phyloP scores from a whole-genome alignment of 30 jellyfish, hydroid and myxozoan species.

The Hydra vulgaris region DNA sequence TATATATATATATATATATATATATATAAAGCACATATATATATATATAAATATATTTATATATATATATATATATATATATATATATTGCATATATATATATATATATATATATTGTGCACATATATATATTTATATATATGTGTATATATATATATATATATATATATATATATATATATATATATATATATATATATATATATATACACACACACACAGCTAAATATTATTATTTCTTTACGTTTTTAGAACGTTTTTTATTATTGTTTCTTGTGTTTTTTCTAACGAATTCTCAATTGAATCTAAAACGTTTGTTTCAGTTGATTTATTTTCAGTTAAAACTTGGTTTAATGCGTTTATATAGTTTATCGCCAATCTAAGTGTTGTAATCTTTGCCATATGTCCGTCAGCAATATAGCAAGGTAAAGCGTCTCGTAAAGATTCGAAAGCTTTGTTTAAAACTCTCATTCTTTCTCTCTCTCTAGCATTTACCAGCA shows the following conservation, averaged over 20 bases:
- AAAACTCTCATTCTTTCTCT: constrained; percentile 94
- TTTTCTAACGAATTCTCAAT: neutral
- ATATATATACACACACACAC: neutral
- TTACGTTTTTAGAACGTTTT: neutral
- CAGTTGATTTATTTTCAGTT: constrained; percentile 38
- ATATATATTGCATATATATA: too few species aligned
- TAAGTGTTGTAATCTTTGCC: constrained; percentile 90
- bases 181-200: too few species aligned
- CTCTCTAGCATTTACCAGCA: constrained; percentile 92
- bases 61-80: too few species aligned
- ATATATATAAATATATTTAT: too few species aligned
- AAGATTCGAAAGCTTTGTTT: constrained; percentile 88
- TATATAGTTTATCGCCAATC: constrained; percentile 86
- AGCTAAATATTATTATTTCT: too few species aligned
- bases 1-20: too few species aligned
- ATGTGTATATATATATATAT: too few species aligned
- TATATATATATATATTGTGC: too few species aligned
- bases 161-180: too few species aligned
- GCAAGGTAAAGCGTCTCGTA: constrained; percentile 94
- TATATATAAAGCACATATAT: too few species aligned
- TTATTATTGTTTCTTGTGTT: neutral
- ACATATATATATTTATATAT: too few species aligned
- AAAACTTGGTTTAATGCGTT: constrained; percentile 79
- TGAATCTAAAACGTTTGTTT: neutral
- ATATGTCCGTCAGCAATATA: constrained; percentile 96